phyloP scores from a whole-genome alignment of 2,797 vertebrate genomes.

The Simalia tracyae region DNA sequence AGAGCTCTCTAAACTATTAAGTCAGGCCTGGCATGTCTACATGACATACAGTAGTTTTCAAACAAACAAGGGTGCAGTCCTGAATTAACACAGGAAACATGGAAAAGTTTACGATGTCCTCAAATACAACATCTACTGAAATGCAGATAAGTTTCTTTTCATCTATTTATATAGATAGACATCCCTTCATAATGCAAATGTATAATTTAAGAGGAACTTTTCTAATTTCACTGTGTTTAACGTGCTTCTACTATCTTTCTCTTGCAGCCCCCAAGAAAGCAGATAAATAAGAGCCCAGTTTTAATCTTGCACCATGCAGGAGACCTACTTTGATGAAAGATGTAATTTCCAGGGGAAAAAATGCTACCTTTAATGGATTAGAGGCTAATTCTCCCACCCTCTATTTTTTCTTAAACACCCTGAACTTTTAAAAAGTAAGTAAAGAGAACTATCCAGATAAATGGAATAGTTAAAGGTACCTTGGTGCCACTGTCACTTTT shows the following conservation, averaged over 20 bases:
- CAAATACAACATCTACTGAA: not conserved
- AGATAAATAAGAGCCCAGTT: conserved; percentile 37
- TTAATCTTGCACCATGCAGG: conserved; percentile 44
- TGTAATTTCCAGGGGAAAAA: conserved; percentile 41
- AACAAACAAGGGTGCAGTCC: not conserved
- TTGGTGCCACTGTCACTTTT: not conserved
- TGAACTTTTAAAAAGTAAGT: conserved; percentile 13
- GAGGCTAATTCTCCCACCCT: conserved; percentile 20
- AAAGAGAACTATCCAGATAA: conserved; percentile 32
- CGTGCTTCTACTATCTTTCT: not conserved
- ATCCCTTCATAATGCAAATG: conserved; percentile 3
- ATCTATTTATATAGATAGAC: not conserved
- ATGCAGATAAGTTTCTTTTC: not conserved
- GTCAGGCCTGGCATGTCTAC: not conserved
- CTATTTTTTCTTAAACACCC: conserved; percentile 41
- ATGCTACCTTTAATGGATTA: conserved; percentile 39
- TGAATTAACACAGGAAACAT: not conserved
- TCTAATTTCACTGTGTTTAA: not conserved
- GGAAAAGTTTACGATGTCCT: not conserved
- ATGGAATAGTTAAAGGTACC: conserved; percentile 30
- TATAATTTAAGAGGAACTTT: conserved; percentile 2
- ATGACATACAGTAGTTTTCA: not conserved
- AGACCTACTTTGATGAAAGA: conserved; percentile 44
- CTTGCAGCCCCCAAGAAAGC: conserved; percentile 16
- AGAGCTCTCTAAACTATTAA: not conserved